Evolutionary conservation across 2,797 vertebrate species (phyloP).

Genomic region (Micromesistius poutassou): DNA sequence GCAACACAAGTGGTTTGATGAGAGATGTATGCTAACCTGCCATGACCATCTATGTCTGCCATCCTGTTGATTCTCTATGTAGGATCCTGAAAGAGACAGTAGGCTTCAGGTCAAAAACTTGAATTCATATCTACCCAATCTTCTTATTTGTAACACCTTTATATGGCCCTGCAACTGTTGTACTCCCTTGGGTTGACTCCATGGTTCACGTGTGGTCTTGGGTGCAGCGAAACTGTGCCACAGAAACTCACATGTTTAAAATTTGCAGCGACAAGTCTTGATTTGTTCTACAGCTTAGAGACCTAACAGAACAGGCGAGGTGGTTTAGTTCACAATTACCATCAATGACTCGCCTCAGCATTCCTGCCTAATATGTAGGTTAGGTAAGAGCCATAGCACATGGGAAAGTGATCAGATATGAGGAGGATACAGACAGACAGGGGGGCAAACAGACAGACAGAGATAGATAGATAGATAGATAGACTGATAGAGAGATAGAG

Average conservation of each 20-base stretch:
- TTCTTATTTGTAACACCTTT: background rate
- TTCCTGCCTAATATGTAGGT: slow-evolving; percentile 21
- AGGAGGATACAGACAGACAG: background rate
- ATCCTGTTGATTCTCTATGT: background rate
- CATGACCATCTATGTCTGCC: too few relatives aligned
- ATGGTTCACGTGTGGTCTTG: background rate
- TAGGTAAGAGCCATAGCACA: slow-evolving; percentile 2
- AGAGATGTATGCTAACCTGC: background rate
- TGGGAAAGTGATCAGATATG: background rate
- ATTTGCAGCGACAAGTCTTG: slow-evolving; percentile 27
- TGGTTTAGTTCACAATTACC: slow-evolving; percentile 32
- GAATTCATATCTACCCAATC: too few relatives aligned
- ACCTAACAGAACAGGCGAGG: slow-evolving; percentile 38
- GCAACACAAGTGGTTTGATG: background rate
- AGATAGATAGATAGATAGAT: background rate
- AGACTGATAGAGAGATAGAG: too few relatives aligned
- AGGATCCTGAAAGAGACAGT: background rate
- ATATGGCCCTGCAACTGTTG: background rate
- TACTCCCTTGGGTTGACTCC: background rate
- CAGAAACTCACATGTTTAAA: slow-evolving; percentile 17
- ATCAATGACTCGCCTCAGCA: slow-evolving; percentile 12
- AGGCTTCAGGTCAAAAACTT: too few relatives aligned
- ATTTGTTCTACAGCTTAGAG: slow-evolving; percentile 24
- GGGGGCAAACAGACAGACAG: background rate
- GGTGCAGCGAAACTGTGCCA: background rate